Evolutionary conservation across 2,888 invertebrate genomes (phyloP).

Genomic region (Rhodophaea formosa): DNA sequence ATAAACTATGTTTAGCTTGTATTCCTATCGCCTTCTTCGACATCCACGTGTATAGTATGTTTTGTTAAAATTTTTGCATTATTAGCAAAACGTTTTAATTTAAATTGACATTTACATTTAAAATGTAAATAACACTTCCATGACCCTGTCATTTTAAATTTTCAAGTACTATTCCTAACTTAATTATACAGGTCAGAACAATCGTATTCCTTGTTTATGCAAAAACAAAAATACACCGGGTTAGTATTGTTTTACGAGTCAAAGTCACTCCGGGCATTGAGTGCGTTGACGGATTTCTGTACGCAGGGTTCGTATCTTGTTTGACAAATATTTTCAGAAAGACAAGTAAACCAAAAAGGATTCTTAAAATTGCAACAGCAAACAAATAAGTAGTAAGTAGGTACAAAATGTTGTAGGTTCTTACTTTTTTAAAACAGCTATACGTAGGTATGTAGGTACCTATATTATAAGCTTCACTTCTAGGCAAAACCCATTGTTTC

Average conservation of each 20-base stretch:
- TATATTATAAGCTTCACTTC: no score
- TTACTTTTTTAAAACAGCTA: no score
- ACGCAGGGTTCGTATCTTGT: neutral
- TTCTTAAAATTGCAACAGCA: neutral
- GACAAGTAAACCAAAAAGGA: neutral
- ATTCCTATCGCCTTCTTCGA: no score
- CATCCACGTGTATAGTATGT: no score
- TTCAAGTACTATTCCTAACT: neutral
- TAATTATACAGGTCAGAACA: neutral
- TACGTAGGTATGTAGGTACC: no score
- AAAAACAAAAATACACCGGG: neutral
- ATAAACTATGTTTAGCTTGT: no score
- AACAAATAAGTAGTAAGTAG: no score
- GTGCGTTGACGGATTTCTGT: slow-evolving; percentile 2
- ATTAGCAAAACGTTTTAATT: neutral
- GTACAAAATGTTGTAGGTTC: no score
- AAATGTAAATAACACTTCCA: neutral
- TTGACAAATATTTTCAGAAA: neutral
- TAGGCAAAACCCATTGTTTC: no score
- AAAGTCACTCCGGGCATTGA: slow-evolving; percentile 30
- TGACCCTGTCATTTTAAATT: neutral
- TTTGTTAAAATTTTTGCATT: no score
- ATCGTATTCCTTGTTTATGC: neutral
- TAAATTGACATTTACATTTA: neutral
- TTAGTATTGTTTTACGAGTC: slow-evolving; percentile 33